phyloP scores from a whole-genome alignment of 1,140 invertebrate species.

The Drosophila obscura region DNA sequence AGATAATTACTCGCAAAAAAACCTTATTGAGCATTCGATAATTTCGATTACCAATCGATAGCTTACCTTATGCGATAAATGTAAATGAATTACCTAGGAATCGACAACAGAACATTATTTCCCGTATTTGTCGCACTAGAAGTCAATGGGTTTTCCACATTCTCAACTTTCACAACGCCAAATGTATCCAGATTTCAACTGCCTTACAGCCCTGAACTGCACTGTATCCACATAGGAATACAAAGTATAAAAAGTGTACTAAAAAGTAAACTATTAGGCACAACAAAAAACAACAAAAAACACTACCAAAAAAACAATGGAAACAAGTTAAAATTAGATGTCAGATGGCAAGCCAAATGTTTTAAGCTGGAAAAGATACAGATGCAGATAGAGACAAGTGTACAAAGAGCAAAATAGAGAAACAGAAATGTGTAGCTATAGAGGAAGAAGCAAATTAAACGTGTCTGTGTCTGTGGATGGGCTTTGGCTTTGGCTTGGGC shows the following conservation, averaged over 20 bases:
- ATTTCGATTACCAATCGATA: too few species aligned
- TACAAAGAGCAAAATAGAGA: conserved; percentile 20
- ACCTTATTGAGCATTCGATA: too few species aligned
- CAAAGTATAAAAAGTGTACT: conserved; percentile 11
- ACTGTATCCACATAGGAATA: conserved; percentile 15
- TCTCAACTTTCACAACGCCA: too few species aligned
- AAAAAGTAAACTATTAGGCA: conserved; percentile 37
- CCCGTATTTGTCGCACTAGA: too few species aligned
- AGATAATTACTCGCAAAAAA: too few species aligned
- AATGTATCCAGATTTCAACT: too few species aligned
- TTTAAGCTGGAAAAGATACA: conserved; percentile 8
- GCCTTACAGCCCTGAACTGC: conserved; percentile 7
- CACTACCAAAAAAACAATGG: conserved; percentile 35
- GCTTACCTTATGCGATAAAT: too few species aligned
- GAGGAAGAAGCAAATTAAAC: conserved; percentile 17
- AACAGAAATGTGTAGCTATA: conserved; percentile 1
- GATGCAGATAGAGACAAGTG: conserved; percentile 19
- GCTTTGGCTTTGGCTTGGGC: conserved; percentile 11
- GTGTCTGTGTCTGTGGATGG: conserved; percentile 18
- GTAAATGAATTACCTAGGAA: too few species aligned
- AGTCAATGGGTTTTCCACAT: neutral
- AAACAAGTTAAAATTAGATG: conserved; percentile 45
- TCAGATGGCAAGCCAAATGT: conserved; percentile 53
- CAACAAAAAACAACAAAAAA: conserved; percentile 6
- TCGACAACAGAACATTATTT: too few species aligned